These are phyloP conservation scores for Drosophila micromelanica DNA, from an alignment of 1,140 invertebrate genomes.

Conservation along the genomic window DNA sequence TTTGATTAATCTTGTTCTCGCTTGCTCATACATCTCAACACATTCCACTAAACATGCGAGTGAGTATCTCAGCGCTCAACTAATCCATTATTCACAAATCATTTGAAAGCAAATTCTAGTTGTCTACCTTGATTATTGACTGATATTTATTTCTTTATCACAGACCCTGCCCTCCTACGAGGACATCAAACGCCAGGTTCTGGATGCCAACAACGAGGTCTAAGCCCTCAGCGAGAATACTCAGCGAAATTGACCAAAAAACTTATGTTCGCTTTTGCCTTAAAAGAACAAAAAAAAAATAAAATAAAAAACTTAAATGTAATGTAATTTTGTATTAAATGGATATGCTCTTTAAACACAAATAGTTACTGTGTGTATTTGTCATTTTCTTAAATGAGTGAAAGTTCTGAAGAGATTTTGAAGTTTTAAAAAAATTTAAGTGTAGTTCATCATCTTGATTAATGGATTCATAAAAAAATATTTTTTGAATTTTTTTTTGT, in stretches of 20 bases:
- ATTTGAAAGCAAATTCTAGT: background rate
- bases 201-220: slow-evolving; percentile 72
- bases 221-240: slow-evolving; percentile 43
- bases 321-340: slow-evolving; percentile 40
- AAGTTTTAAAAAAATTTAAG: too few relatives aligned
- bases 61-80: slow-evolving; percentile 43
- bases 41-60: slow-evolving; percentile 30
- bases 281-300: slow-evolving; percentile 13
- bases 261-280: slow-evolving; percentile 55
- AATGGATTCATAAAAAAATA: too few relatives aligned
- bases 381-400: background rate
- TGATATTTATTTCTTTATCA: background rate
- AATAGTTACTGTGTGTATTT: background rate
- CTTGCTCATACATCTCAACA: background rate
- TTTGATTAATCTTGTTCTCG: slow-evolving; percentile 21
- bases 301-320: slow-evolving; percentile 14
- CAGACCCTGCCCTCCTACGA: slow-evolving; percentile 67
- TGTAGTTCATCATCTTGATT: too few relatives aligned
- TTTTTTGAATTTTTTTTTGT: too few relatives aligned
- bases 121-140: background rate
- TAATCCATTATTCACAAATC: slow-evolving; percentile 12
- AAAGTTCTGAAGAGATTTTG: too few relatives aligned
- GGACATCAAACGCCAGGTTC: slow-evolving; percentile 60
- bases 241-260: slow-evolving; percentile 73
- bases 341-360: slow-evolving; percentile 16